phyloP scores from a whole-genome alignment of 1,140 invertebrate species.

The Oscheius sp. region DNA sequence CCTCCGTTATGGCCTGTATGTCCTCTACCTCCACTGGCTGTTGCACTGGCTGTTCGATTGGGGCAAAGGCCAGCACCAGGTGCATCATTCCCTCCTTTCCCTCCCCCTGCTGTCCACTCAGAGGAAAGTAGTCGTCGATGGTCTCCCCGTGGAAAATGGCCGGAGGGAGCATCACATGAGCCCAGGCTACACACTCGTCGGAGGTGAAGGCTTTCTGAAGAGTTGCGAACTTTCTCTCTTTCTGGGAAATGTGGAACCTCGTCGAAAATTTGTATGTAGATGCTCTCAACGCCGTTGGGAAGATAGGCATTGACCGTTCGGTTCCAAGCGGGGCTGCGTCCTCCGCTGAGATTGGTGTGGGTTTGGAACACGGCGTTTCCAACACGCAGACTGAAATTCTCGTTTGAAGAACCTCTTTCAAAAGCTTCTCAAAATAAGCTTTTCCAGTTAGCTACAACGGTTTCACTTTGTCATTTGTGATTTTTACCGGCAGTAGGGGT shows the following conservation, averaged over 20 bases:
- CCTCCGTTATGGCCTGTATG: conserved; percentile 44
- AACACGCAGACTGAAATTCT: conserved; percentile 69
- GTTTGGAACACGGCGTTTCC: conserved; percentile 92
- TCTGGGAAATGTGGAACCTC: conserved; percentile 66
- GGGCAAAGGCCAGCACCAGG: conserved; percentile 65
- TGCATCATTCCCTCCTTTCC: conserved; percentile 80
- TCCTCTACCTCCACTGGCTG: conserved; percentile 14
- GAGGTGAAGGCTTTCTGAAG: conserved; percentile 80
- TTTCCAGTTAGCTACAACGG: too few relatives aligned
- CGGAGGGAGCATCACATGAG: conserved; percentile 75
- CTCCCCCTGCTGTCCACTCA: conserved; percentile 72
- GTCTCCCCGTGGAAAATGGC: conserved; percentile 80
- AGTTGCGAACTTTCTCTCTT: neutral
- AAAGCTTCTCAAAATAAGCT: too few relatives aligned
- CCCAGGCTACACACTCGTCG: conserved; percentile 91
- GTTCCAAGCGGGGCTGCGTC: conserved; percentile 92
- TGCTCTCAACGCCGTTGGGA: conserved; percentile 78
- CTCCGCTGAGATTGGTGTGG: conserved; percentile 85
- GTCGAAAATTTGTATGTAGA: conserved; percentile 92
- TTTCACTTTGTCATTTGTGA: conserved; percentile 12
- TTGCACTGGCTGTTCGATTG: conserved; percentile 22
- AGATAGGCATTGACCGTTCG: conserved; percentile 86
- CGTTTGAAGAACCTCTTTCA: conserved; percentile 27
- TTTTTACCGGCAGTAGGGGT: conserved; percentile 79
- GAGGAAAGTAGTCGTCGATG: conserved; percentile 83